Conservation (phyloP, 2,888 invertebrate genomes). For the Euspilapteryx auroguttella region DNA sequence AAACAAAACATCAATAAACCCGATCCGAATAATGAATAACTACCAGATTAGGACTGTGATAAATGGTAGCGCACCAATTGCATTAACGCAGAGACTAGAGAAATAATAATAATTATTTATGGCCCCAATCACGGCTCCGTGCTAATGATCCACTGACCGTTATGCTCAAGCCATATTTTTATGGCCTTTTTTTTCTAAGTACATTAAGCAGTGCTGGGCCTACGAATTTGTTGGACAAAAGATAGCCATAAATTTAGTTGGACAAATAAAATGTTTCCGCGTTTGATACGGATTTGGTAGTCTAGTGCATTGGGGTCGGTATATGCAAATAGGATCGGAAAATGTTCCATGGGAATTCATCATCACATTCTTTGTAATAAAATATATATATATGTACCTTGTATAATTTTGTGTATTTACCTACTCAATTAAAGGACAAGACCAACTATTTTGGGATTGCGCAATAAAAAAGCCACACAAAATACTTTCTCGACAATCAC, state of each 20-base stretch:
- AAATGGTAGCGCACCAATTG: neutral
- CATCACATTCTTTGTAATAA: no score
- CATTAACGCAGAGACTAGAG: neutral
- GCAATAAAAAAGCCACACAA: slow-evolving; percentile 30
- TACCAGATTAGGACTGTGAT: no score
- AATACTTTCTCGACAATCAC: slow-evolving; percentile 25
- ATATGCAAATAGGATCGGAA: no score
- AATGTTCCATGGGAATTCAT: no score
- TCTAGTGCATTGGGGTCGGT: no score
- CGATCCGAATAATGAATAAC: no score
- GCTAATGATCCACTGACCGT: slow-evolving; percentile 36
- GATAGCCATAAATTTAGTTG: slow-evolving; percentile 44
- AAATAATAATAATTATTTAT: slow-evolving; percentile 39
- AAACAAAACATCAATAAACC: no score
- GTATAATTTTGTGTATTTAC: no score
- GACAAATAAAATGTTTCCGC: slow-evolving; percentile 32
- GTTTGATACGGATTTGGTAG: slow-evolving; percentile 3
- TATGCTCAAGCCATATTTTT: slow-evolving; percentile 17
- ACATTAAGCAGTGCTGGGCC: slow-evolving; percentile 46
- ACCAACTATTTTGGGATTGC: no score
- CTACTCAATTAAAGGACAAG: no score
- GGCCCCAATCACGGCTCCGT: slow-evolving; percentile 32
- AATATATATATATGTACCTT: no score
- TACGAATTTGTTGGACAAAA: slow-evolving; percentile 48
- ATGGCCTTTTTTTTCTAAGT: slow-evolving; percentile 43